Percentiles rank a stretch among this genome's conserved stretches.
Evolutionary conservation across 2,888 invertebrate species (phyloP).

Genomic region (Cyclophora albipunctata): DNA sequence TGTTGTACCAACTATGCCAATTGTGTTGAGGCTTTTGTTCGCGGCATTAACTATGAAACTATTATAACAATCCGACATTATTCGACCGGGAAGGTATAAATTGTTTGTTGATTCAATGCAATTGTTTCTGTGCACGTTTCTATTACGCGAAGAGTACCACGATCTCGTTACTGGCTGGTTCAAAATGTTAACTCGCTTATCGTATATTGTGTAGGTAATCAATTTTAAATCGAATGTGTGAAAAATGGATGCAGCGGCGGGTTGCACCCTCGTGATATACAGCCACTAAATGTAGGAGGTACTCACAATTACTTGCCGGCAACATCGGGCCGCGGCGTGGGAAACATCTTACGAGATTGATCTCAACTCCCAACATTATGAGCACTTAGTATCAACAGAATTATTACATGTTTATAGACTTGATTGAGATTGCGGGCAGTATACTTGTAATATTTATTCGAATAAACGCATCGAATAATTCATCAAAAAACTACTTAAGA

Average conservation of each 20-base stretch:
- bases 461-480: no score
- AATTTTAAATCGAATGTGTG: conserved; percentile 49
- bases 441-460: no score
- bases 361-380: conserved; percentile 3
- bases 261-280: conserved; percentile 41
- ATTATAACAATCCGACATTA: conserved; percentile 42
- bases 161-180: conserved; percentile 9
- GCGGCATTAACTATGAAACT: conserved; percentile 56
- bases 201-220: conserved; percentile 35
- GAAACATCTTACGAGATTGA: conserved; percentile 22
- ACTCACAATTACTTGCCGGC: conserved; percentile 47
- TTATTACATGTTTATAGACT: neutral
- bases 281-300: conserved; percentile 36
- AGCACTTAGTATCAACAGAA: no score
- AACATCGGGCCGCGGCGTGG: conserved; percentile 30
- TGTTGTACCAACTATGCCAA: conserved; percentile 63
- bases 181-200: conserved; percentile 11
- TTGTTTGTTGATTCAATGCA: conserved; percentile 27
- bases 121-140: conserved; percentile 22
- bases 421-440: no score
- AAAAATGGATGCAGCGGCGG: conserved; percentile 42
- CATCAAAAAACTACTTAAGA: no score
- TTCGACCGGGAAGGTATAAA: conserved; percentile 29
- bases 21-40: conserved; percentile 64
- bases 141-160: conserved; percentile 15